phyloP scores from a whole-genome alignment of 2,797 vertebrate species.

The Rachycentron canadum region DNA sequence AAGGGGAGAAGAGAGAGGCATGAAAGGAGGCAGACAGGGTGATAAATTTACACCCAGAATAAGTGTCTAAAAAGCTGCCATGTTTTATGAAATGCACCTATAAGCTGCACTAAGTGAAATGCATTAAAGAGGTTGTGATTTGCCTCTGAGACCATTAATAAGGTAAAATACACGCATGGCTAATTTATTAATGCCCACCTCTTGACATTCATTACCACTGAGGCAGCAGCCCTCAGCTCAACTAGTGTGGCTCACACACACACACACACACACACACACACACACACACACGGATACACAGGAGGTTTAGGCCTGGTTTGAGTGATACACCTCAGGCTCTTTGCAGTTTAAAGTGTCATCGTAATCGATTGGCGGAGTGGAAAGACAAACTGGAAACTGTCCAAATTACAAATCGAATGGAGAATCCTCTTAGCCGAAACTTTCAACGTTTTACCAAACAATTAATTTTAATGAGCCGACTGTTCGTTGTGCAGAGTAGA shows the following conservation, averaged over 20 bases:
- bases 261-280: conserved; percentile 24
- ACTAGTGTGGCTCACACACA: conserved; percentile 30
- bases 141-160: conserved; percentile 83
- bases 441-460: conserved; percentile 74
- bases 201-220: conserved; percentile 81
- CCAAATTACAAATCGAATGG: conserved; percentile 79
- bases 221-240: conserved; percentile 63
- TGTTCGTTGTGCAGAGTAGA: conserved; percentile 30
- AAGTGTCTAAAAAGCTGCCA: conserved; percentile 77
- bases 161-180: conserved; percentile 79
- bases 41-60: conserved; percentile 73
- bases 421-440: conserved; percentile 69
- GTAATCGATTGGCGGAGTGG: conserved; percentile 68
- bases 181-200: conserved; percentile 81
- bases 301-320: conserved; percentile 45
- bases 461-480: conserved; percentile 71
- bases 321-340: conserved; percentile 66
- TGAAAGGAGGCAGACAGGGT: conserved; percentile 41
- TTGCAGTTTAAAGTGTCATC: conserved; percentile 74
- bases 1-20: conserved; percentile 13
- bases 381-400: conserved; percentile 79
- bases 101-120: conserved; percentile 84
- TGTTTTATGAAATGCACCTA: conserved; percentile 83
- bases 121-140: conserved; percentile 83
- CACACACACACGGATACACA: conserved; percentile 20